Base-by-base conservation (phyloP, 1,140 invertebrate species). In the Chironomus tepperi region DNA sequence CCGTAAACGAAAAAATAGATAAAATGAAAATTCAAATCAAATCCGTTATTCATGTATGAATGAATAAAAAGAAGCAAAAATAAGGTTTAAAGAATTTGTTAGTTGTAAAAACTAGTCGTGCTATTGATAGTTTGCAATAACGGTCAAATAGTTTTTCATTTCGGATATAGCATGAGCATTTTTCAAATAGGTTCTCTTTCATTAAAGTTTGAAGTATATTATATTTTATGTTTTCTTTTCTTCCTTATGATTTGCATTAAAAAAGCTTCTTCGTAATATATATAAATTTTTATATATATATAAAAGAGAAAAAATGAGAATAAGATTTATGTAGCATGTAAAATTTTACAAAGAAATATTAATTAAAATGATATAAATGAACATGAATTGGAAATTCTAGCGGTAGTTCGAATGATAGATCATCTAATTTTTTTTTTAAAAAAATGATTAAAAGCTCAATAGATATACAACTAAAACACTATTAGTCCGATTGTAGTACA, bases 201-300 rank as follows among this genome's bases (percentile, higher is more conserved):
- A 34, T 34, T 34, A 34, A 34, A 34, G 24, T 34, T 34, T 34
- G 1, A 34, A 34, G 24, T 34, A 34, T 34, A 34, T 34, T 34
- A 2, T 2, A 57, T 15, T 5, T 57, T 57, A n/a, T n/a, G 47
- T 57, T 34, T 34, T 57, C 47, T 9, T 15, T 57, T 57, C 7
- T 15, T 57, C 12, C 12, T 57, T 57, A 34, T 34, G 15, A n/a
- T 57, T 57, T 57, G 47, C 47, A 57, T n/a, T 1, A 57, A 57
- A 57, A 57, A 57, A n/a, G 47, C 47, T 57, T 57, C 47, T 57
- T 57, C 47, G 12, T 57, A 57, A 57, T n/a, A 57, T 57, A n/a
- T n/a, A n/a, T n/a, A n/a, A n/a, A n/a, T n/a, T n/a, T n/a, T n/a
- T n/a, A n/a, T n/a, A n/a, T n/a, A n/a, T n/a, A n/a, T n/a, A n/a